Conservation (phyloP, 1,140 invertebrate genomes). For the Polypedilum vanderplanki region DNA sequence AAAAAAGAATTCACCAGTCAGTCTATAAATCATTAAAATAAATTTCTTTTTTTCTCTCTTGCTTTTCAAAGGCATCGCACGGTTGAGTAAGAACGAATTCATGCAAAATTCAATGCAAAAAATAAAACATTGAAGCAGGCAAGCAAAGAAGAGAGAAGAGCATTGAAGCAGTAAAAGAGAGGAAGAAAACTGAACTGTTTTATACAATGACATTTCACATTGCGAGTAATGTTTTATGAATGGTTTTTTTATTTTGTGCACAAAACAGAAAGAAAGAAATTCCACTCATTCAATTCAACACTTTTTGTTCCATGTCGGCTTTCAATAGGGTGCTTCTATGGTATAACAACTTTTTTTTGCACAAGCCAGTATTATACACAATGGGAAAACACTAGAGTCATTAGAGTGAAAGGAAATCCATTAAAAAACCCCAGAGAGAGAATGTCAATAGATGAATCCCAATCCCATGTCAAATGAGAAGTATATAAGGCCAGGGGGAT, state of each 20-base stretch:
- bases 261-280: neutral
- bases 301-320: conserved; percentile 21
- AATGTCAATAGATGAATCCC: neutral
- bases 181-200: conserved; percentile 15
- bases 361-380: neutral
- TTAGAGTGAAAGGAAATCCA: conserved; percentile 28
- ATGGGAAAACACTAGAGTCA: neutral
- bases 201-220: conserved; percentile 14
- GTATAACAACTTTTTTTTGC: neutral
- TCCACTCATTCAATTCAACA: conserved; percentile 23
- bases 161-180: neutral
- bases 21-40: conserved; percentile 9
- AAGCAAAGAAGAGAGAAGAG: neutral
- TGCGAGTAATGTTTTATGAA: neutral
- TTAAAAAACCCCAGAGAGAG: conserved; percentile 9
- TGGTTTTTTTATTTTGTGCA: neutral
- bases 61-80: neutral
- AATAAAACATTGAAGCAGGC: neutral
- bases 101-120: neutral
- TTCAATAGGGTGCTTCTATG: neutral
- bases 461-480: neutral
- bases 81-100: conserved; percentile 10
- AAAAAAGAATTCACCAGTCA: neutral
- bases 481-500: too few species aligned
- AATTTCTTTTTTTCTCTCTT: conserved; percentile 3